These are phyloP conservation scores for Rhea americana DNA, from an alignment of 2,113 vertebrate genomes.

Conservation along the genomic window DNA sequence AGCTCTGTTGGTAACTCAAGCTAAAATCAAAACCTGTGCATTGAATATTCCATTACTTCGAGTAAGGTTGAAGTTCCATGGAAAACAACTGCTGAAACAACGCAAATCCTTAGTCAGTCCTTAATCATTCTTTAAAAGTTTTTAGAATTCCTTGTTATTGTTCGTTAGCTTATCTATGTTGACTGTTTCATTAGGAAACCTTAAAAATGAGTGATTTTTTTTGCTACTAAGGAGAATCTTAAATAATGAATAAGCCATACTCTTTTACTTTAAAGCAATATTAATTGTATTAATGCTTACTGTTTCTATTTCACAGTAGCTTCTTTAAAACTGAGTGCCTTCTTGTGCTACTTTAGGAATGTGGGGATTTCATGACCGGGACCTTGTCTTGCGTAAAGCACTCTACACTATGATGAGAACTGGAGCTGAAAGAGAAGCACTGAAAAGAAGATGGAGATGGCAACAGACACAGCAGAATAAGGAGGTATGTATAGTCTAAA, in stretches of 20 bases:
- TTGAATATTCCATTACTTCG: not conserved
- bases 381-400: conserved; percentile 95
- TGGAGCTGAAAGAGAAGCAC: conserved; percentile 90
- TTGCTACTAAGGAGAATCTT: not conserved
- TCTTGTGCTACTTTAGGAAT: conserved; percentile 81
- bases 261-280: not conserved
- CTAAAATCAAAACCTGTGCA: not conserved
- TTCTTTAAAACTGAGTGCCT: not conserved
- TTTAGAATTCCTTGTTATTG: not conserved
- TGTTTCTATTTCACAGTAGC: not conserved
- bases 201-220: not conserved
- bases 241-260: not conserved
- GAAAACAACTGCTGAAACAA: not conserved
- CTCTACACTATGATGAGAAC: conserved; percentile 98
- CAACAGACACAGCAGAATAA: conserved; percentile 99
- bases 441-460: conserved; percentile 98
- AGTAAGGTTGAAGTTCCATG: not conserved
- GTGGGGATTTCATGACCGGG: conserved; percentile 98
- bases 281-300: not conserved
- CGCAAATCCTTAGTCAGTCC: not conserved
- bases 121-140: not conserved
- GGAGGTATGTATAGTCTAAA: conserved; percentile 82
- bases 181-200: not conserved
- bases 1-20: not conserved
- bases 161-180: not conserved